Evolutionary conservation across 1,140 invertebrate species (phyloP).

Genomic region (Ridgeia piscesae): DNA sequence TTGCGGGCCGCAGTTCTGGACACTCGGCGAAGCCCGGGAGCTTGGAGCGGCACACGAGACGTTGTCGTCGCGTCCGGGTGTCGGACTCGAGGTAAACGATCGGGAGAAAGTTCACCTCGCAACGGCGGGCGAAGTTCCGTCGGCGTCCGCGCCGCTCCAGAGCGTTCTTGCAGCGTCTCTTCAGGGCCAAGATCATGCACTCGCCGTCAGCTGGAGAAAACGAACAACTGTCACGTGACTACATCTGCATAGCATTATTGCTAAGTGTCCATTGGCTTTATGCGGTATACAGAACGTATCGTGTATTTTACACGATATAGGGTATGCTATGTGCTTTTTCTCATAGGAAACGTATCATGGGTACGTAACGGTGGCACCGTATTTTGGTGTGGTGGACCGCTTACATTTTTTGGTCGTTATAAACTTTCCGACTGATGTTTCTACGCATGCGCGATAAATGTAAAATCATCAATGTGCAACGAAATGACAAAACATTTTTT

Average conservation of each 20-base stretch:
- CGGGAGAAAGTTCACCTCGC: slow-evolving; percentile 61
- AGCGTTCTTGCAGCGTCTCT: slow-evolving; percentile 54
- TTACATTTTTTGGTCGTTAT: too few species aligned
- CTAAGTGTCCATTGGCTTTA: too few species aligned
- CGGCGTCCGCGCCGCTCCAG: slow-evolving; percentile 33
- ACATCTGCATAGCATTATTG: not conserved
- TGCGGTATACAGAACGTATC: too few species aligned
- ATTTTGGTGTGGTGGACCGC: too few species aligned
- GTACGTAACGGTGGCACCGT: too few species aligned
- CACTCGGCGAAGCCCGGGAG: slow-evolving; percentile 56
- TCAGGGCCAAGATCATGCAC: slow-evolving; percentile 53
- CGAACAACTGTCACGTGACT: not conserved
- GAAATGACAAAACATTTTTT: too few species aligned
- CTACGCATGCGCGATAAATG: too few species aligned
- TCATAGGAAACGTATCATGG: too few species aligned
- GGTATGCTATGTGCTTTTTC: too few species aligned
- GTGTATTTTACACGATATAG: too few species aligned
- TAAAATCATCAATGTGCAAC: too few species aligned
- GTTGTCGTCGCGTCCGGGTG: slow-evolving; percentile 35
- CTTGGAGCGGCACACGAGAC: slow-evolving; percentile 49
- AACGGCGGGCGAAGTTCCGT: slow-evolving; percentile 51
- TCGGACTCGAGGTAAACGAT: slow-evolving; percentile 46
- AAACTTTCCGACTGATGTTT: too few species aligned
- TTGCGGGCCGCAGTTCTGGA: slow-evolving; percentile 51
- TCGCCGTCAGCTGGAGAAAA: slow-evolving; percentile 32